Evolutionary conservation across 2,888 invertebrate genomes (phyloP).

Genomic region (Eupithecia pulchellata): DNA sequence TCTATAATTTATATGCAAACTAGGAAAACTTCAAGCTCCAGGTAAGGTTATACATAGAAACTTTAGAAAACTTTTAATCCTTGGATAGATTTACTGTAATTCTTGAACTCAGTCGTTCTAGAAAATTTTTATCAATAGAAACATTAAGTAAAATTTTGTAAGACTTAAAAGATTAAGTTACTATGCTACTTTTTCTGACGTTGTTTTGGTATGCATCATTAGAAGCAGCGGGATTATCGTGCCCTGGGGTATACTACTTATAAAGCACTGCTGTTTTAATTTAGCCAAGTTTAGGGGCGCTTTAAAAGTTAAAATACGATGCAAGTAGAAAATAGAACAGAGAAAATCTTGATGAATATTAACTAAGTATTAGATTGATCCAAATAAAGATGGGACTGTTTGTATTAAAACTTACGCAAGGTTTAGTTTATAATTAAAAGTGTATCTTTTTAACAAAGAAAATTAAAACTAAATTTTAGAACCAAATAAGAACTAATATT

Average conservation of each 20-base stretch:
- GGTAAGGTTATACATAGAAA: not conserved
- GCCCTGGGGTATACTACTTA: conserved; percentile 25
- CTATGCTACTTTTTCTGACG: not conserved
- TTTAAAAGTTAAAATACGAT: conserved; percentile 4
- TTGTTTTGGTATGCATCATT: conserved; percentile 17
- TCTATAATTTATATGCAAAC: not conserved
- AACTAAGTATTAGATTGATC: conserved; percentile 10
- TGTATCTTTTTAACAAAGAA: not conserved
- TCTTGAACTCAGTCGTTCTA: not conserved
- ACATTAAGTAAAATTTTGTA: not conserved
- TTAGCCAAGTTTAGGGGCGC: not conserved
- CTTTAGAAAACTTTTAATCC: not conserved
- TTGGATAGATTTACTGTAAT: not conserved
- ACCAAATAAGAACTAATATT: too few species aligned
- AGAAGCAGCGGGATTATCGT: conserved; percentile 14
- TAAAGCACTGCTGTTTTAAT: conserved; percentile 19
- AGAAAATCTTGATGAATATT: conserved; percentile 12
- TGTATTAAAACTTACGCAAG: not conserved
- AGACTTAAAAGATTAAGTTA: not conserved
- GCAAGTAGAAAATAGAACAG: conserved; percentile 19
- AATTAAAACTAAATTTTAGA: too few species aligned
- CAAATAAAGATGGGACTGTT: not conserved
- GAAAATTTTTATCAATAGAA: not conserved
- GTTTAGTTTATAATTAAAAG: not conserved
- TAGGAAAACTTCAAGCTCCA: not conserved